Percentiles rank a stretch among this genome's conserved stretches.
Conservation (phyloP, 2,113 vertebrate genomes). For the Arenaria interpres region DNA sequence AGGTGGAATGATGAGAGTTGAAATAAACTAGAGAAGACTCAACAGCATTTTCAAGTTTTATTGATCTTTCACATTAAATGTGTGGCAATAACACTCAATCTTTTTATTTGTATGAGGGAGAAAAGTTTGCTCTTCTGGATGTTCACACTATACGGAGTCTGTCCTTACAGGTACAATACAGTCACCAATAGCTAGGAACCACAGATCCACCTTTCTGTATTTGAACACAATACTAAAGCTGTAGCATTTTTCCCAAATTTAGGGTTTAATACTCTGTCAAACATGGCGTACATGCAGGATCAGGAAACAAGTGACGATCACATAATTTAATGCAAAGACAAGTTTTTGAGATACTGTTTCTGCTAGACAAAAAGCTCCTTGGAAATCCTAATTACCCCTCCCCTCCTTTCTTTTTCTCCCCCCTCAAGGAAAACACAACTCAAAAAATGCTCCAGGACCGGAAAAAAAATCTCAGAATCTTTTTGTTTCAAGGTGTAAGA, state of each 20-base stretch:
- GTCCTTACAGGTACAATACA: constrained; percentile 32
- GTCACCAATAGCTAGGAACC: background rate
- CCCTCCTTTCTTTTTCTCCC: background rate
- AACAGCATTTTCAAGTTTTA: constrained; percentile 54
- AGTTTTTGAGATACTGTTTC: constrained; percentile 34
- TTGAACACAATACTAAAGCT: constrained; percentile 30
- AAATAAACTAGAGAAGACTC: constrained; percentile 63
- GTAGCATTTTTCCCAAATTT: constrained; percentile 3
- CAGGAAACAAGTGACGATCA: background rate
- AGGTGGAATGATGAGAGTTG: constrained; percentile 17
- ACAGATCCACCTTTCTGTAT: background rate
- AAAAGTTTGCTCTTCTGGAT: background rate
- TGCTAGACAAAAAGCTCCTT: background rate
- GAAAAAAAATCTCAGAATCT: background rate
- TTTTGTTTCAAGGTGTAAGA: constrained; percentile 33
- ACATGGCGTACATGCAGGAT: background rate
- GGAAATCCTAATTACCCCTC: background rate
- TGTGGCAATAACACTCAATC: constrained; percentile 1
- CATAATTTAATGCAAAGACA: background rate
- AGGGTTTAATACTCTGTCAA: constrained; percentile 3
- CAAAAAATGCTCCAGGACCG: background rate
- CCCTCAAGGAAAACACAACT: background rate
- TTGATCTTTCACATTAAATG: constrained; percentile 44
- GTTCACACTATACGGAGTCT: background rate
- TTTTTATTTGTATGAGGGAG: constrained; percentile 1